A percentile compares a stretch with the other conserved stretches of the same genome.
These are phyloP conservation scores for Gnathonemus longibarbis DNA, from an alignment of 2,113 vertebrate genomes.

Conservation along the genomic window DNA sequence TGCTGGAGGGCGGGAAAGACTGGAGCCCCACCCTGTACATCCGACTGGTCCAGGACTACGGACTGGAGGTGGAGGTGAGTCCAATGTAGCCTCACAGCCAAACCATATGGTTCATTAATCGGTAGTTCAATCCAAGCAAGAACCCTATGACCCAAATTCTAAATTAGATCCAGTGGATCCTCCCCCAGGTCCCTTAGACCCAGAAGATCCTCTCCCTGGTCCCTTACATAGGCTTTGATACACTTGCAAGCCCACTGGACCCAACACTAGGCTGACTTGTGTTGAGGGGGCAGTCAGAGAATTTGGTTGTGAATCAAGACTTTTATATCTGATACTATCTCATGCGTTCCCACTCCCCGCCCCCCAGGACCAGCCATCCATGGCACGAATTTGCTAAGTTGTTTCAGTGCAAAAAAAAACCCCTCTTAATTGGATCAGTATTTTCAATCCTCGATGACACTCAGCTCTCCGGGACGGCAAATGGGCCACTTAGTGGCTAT, in stretches of 20 bases:
- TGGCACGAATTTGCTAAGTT: neutral
- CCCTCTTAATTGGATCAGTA: neutral
- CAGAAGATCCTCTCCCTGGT: neutral
- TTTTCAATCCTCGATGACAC: neutral
- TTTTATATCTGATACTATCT: neutral
- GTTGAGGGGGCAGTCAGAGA: neutral
- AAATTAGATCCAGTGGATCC: neutral
- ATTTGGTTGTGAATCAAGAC: neutral
- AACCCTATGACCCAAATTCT: neutral
- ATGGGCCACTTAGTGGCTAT: slow-evolving; percentile 37
- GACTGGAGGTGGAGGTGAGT: slow-evolving; percentile 83
- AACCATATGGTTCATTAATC: neutral
- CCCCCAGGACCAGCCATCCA: neutral
- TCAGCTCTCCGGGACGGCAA: neutral
- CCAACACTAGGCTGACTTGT: neutral
- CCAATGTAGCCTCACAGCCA: neutral
- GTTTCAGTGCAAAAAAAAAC: neutral
- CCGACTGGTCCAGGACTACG: slow-evolving; percentile 90
- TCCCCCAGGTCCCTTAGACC: neutral
- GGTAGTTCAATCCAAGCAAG: neutral
- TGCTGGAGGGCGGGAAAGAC: slow-evolving; percentile 78
- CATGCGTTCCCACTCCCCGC: neutral
- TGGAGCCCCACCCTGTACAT: slow-evolving; percentile 95
- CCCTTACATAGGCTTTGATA: neutral
- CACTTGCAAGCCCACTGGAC: neutral